These are phyloP conservation scores for Phenganax subtilis DNA, from an alignment of 92 coral and sea anemone genomes.

Conservation along the genomic window DNA sequence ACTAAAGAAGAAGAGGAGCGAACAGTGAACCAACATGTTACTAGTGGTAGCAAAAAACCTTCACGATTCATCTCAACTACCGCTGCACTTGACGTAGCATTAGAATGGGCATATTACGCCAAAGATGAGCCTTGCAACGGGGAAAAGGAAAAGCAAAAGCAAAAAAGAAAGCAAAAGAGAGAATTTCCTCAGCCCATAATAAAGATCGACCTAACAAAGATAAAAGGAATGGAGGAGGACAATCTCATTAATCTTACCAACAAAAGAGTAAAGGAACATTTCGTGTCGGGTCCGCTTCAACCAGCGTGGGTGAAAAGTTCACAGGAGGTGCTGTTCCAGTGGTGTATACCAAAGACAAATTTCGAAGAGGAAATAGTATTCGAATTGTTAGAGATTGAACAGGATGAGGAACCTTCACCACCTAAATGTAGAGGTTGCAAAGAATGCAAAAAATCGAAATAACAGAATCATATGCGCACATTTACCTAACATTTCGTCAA, in stretches of 20 bases:
- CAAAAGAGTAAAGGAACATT: background rate
- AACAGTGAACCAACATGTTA: conserved; percentile 4
- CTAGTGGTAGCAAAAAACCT: background rate
- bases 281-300: background rate
- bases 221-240: background rate
- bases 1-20: background rate
- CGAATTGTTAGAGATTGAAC: background rate
- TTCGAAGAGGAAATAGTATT: background rate
- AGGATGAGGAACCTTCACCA: no score
- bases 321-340: conserved; percentile 2
- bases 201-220: background rate
- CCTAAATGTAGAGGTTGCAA: no score
- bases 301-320: background rate
- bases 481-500: no score
- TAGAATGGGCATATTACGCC: background rate
- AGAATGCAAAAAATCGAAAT: no score
- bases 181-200: background rate
- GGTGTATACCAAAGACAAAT: conserved; percentile 7
- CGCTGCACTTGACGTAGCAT: background rate
- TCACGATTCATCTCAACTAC: conserved; percentile 13
- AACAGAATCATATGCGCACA: no score
- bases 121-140: background rate
- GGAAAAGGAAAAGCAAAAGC: background rate
- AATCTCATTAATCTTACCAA: background rate
- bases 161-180: background rate